Base-by-base conservation (phyloP, 2,113 vertebrate species). In the Macquaria ambigua region DNA sequence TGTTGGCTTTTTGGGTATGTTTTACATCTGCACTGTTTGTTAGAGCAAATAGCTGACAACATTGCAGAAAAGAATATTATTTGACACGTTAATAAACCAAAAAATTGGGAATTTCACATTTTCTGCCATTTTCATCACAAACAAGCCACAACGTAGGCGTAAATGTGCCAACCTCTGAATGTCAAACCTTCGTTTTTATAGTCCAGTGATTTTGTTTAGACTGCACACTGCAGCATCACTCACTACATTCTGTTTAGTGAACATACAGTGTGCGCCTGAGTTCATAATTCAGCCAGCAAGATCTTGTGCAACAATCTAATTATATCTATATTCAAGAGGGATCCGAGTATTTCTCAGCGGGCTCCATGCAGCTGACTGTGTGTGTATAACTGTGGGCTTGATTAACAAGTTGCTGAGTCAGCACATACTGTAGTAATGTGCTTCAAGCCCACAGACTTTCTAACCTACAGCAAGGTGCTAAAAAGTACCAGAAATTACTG, bases 401-500 rank as follows among this genome's bases (percentile, higher is more conserved):
- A 95, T 95, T 95, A 95, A 92, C 88, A 94, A 91, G 88, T 86
- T 90, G 93, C 91, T 93, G 93, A 95, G 93, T 95, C 94, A 95
- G 94, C 94, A 93, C 83, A 85, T 91, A 48, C 72, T 81, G 73
- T 81, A 85, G 68, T 79, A 78, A 88, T 89, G 90, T 81, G 77
- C 86, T 88, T 89, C 81, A 81, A 83, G 90, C 78, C 83, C 81
- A 75, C 81, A 91, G 81, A 90, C 77, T 92, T 81, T 89, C 56
- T 84, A 88, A 92, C 88, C 86, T 83, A 75, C 77, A 86, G 85
- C 71, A 86, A 90, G 61, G 81, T 83, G 67, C 69, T 81, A 59
- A 88, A 89, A 87, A 82, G 77, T 55, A 79, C 18, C 71, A 66
- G 25, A 73, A 90, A 85, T 70, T 12, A 78, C 52, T 48, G 46